Percentiles rank a stretch among this genome's conserved stretches.
These are phyloP conservation scores for Synergus japonicus DNA, from an alignment of 2,888 invertebrate genomes.

Conservation along the genomic window DNA sequence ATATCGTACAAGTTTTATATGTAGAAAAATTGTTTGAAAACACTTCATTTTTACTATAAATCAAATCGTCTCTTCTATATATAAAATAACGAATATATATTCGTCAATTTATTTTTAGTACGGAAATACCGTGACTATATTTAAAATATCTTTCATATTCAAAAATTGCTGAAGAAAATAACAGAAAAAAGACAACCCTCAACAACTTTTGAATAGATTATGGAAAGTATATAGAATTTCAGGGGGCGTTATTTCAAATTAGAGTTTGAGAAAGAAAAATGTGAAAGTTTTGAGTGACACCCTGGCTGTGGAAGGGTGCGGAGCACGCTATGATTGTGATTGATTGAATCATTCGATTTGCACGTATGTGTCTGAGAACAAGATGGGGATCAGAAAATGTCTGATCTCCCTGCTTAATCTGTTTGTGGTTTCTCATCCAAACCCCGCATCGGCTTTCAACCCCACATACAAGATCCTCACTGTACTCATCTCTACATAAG, in stretches of 20 bases:
- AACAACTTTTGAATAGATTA: constrained; percentile 5
- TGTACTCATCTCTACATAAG: constrained; percentile 10
- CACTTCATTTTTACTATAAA: not conserved
- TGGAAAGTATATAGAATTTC: constrained; percentile 10
- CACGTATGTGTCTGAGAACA: constrained; percentile 53
- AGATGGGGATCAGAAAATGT: constrained; percentile 48
- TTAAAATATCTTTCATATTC: not conserved
- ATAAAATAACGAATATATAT: no score
- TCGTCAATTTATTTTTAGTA: not conserved
- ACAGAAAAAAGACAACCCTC: constrained; percentile 24
- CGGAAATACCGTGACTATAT: not conserved
- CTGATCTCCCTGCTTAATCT: constrained; percentile 45
- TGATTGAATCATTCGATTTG: constrained; percentile 58
- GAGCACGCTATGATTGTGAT: constrained; percentile 57
- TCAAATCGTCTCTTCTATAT: not conserved
- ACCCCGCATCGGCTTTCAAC: constrained; percentile 10
- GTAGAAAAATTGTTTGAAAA: not conserved
- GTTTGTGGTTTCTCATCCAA: constrained; percentile 44
- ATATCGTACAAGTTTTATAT: not conserved
- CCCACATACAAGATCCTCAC: constrained; percentile 14
- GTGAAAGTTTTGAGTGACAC: constrained; percentile 30
- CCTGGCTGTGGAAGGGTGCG: constrained; percentile 40
- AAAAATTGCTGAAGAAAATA: not conserved
- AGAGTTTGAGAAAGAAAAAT: not conserved
- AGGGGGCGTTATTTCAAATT: not conserved